Percentiles rank a stretch among this genome's conserved stretches.
Evolutionary conservation across 2,797 vertebrate species (phyloP).

Genomic region (Poeciliopsis infans): DNA sequence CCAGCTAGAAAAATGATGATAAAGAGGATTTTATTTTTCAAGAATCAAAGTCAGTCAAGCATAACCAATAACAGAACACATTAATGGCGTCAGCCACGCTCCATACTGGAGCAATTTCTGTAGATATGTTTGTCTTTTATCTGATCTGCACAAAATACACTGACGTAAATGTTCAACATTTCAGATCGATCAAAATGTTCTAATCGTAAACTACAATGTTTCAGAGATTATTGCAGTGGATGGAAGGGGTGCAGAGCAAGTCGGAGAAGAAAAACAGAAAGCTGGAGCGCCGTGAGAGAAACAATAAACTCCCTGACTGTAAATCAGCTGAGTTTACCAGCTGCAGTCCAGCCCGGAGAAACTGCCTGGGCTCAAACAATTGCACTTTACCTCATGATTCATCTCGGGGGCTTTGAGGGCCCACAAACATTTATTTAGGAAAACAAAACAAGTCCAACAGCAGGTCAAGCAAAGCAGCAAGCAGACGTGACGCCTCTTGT

Average conservation of each 20-base stretch:
- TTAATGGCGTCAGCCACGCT: not conserved
- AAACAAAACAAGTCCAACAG: slow-evolving; percentile 42
- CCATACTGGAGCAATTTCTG: not conserved
- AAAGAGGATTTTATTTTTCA: not conserved
- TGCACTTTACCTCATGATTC: slow-evolving; percentile 60
- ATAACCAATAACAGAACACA: not conserved
- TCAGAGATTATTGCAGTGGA: slow-evolving; percentile 4
- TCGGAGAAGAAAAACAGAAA: slow-evolving; percentile 10
- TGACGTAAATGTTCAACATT: not conserved
- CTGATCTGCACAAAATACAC: not conserved
- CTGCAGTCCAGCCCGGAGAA: slow-evolving; percentile 29
- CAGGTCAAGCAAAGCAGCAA: slow-evolving; percentile 41
- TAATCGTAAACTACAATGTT: slow-evolving; percentile 3
- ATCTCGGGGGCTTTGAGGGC: slow-evolving; percentile 63
- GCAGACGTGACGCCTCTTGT: slow-evolving; percentile 8
- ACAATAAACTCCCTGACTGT: slow-evolving; percentile 54
- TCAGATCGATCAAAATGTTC: not conserved
- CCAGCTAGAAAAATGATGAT: not conserved
- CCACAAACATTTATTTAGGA: slow-evolving; percentile 61
- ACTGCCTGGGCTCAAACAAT: slow-evolving; percentile 41
- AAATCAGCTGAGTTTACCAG: slow-evolving; percentile 52
- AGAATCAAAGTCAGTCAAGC: not conserved
- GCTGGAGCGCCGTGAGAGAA: slow-evolving; percentile 22
- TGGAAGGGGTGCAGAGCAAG: slow-evolving; percentile 9
- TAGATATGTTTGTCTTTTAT: not conserved